Conservation (phyloP, 2,888 invertebrate genomes). For the Cotesia congregata region DNA sequence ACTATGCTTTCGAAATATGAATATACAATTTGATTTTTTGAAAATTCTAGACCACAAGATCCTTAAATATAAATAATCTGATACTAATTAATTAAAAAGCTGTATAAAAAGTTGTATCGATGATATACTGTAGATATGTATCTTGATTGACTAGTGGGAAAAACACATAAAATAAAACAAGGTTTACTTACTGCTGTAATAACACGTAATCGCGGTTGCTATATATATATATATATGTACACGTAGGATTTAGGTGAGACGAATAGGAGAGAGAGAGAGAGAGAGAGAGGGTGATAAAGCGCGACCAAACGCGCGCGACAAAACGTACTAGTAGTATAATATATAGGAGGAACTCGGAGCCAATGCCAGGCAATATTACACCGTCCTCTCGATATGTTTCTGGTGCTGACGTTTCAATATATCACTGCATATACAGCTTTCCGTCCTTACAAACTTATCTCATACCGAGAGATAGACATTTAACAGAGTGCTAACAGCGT, state of each 20-base stretch:
- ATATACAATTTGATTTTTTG: too few species aligned
- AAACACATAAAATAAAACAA: not conserved
- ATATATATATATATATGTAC: conserved; percentile 4
- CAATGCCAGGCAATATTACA: conserved; percentile 45
- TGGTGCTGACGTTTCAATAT: conserved; percentile 69
- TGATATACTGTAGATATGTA: not conserved
- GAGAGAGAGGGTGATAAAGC: conserved; percentile 45
- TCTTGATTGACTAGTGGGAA: conserved; percentile 1
- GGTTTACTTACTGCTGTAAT: conserved; percentile 8
- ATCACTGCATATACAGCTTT: conserved; percentile 61
- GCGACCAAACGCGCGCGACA: conserved; percentile 60
- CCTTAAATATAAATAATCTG: not conserved
- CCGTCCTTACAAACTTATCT: conserved; percentile 59
- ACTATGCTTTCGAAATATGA: too few species aligned
- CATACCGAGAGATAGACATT: conserved; percentile 62
- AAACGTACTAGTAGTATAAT: conserved; percentile 52
- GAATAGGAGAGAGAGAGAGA: conserved; percentile 47
- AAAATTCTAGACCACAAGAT: too few species aligned
- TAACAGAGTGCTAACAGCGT: conserved; percentile 51
- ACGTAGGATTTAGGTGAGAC: conserved; percentile 10
- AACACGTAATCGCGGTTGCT: not conserved
- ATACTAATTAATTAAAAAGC: not conserved
- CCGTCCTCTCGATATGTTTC: conserved; percentile 66
- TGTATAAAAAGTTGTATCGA: not conserved
- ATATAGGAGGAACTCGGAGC: conserved; percentile 43